Percentiles rank a stretch among this genome's conserved stretches.
phyloP scores from a whole-genome alignment of 2,888 invertebrate species.

The Lithophane ornitopus region DNA sequence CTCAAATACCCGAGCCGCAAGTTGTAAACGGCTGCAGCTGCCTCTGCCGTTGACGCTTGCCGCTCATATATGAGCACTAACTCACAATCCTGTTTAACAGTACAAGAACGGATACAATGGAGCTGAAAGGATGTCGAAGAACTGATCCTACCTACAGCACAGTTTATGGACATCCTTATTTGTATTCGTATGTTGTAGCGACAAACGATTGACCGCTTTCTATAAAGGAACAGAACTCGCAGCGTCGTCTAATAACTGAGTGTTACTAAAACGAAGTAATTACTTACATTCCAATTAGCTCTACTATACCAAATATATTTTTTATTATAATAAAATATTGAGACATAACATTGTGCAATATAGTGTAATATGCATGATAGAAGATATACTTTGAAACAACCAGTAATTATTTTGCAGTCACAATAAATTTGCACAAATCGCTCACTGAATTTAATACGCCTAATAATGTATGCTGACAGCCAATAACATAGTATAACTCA shows the following conservation, averaged over 20 bases:
- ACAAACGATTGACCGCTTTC: not conserved
- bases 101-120: slow-evolving; percentile 9
- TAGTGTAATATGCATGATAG: slow-evolving; percentile 85
- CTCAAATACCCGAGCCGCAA: too few species aligned
- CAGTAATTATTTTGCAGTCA: slow-evolving; percentile 85
- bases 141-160: not conserved
- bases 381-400: slow-evolving; percentile 85
- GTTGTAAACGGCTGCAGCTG: too few species aligned
- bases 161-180: slow-evolving; percentile 14
- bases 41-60: too few species aligned
- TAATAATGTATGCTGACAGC: slow-evolving; percentile 73
- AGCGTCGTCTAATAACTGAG: slow-evolving; percentile 42
- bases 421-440: slow-evolving; percentile 86
- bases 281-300: slow-evolving; percentile 69
- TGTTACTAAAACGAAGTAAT: slow-evolving; percentile 43
- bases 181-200: slow-evolving; percentile 5
- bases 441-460: slow-evolving; percentile 78
- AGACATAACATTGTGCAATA: slow-evolving; percentile 90
- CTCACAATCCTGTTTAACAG: not conserved
- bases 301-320: slow-evolving; percentile 79
- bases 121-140: not conserved
- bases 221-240: slow-evolving; percentile 46
- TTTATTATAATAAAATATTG: slow-evolving; percentile 87
- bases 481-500: slow-evolving; percentile 63
- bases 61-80: not conserved